phyloP scores from a whole-genome alignment of 1,140 invertebrate species.

The Drosophila miranda region DNA sequence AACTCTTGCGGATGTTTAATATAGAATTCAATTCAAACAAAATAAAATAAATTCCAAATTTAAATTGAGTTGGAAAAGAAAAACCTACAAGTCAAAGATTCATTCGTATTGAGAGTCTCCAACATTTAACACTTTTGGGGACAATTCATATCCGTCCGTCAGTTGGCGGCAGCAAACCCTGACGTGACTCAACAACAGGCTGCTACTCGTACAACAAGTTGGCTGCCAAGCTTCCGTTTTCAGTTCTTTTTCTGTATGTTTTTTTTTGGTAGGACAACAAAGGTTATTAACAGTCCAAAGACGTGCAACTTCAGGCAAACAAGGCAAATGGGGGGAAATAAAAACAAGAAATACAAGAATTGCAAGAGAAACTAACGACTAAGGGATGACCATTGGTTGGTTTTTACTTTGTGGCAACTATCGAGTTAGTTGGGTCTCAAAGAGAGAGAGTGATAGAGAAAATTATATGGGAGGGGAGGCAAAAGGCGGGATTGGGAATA shows the following conservation, averaged over 20 bases:
- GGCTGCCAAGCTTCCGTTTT: slow-evolving; percentile 67
- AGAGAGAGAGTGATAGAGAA: too few relatives aligned
- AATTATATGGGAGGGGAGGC: too few relatives aligned
- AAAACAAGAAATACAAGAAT: not conserved
- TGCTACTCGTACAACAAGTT: slow-evolving; percentile 25
- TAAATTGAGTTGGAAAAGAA: slow-evolving; percentile 42
- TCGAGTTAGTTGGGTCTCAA: too few relatives aligned
- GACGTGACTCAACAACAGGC: slow-evolving; percentile 52
- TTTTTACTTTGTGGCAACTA: too few relatives aligned
- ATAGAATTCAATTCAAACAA: slow-evolving; percentile 66
- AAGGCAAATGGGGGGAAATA: slow-evolving; percentile 53
- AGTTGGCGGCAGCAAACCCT: slow-evolving; percentile 22
- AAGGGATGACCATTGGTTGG: too few relatives aligned
- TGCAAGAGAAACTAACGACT: too few relatives aligned
- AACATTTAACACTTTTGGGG: slow-evolving; percentile 53
- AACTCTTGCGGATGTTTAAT: slow-evolving; percentile 63
- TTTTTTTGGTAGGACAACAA: slow-evolving; percentile 51
- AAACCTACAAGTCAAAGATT: not conserved
- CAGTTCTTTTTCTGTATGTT: slow-evolving; percentile 21
- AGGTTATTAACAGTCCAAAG: slow-evolving; percentile 73
- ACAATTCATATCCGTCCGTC: slow-evolving; percentile 68
- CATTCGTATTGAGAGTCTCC: slow-evolving; percentile 3
- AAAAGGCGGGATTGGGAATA: too few relatives aligned
- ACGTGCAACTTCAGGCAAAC: slow-evolving; percentile 58
- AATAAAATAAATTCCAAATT: slow-evolving; percentile 31